These are phyloP conservation scores for Eubucco bourcierii DNA, from an alignment of 2,113 vertebrate species.

Conservation along the genomic window DNA sequence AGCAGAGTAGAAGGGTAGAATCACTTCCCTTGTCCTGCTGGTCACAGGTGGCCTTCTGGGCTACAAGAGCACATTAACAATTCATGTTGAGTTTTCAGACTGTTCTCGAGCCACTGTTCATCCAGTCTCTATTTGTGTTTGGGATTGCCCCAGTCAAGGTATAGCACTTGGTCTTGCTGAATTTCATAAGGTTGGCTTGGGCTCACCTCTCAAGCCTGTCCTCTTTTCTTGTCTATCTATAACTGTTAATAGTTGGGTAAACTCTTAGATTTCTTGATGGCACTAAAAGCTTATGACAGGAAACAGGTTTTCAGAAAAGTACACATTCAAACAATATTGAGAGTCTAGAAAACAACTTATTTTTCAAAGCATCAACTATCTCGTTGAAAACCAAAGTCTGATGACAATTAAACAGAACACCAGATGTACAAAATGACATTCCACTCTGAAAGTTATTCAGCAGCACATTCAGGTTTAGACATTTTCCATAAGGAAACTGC, in stretches of 20 bases:
- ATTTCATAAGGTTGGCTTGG: too few species aligned
- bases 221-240: constrained; percentile 6
- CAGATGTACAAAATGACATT: constrained; percentile 29
- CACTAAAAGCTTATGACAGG: constrained; percentile 13
- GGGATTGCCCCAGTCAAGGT: too few species aligned
- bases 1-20: too few species aligned
- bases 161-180: too few species aligned
- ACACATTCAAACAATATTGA: not conserved
- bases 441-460: constrained; percentile 3
- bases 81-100: too few species aligned
- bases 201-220: not conserved
- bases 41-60: too few species aligned
- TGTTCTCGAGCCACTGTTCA: too few species aligned
- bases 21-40: too few species aligned
- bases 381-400: constrained; percentile 7
- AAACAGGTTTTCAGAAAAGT: not conserved
- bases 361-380: constrained; percentile 54
- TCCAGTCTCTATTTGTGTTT: too few species aligned
- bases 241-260: not conserved
- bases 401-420: constrained; percentile 33
- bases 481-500: not conserved
- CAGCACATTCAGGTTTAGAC: not conserved
- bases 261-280: not conserved
- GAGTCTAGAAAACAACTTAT: constrained; percentile 38
- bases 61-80: too few species aligned